A percentile compares a stretch with the other conserved stretches of the same genome.
phyloP scores from a whole-genome alignment of 2,888 invertebrate species.

The Drosophila stalkeri region DNA sequence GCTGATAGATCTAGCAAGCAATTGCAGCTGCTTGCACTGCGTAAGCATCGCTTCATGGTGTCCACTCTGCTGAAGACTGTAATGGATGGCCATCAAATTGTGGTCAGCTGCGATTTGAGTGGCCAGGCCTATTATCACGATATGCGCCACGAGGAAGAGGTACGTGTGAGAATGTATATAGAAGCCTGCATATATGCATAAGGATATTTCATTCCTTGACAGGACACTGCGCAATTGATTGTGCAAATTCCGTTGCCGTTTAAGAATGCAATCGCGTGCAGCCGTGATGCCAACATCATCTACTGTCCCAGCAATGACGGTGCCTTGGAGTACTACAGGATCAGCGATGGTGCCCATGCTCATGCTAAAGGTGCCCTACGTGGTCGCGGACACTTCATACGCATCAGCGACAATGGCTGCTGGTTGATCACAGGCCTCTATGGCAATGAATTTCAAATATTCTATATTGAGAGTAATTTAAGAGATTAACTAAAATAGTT shows the following conservation, averaged over 20 bases:
- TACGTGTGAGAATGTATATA: slow-evolving; percentile 24
- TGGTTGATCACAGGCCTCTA: slow-evolving; percentile 84
- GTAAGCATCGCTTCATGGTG: slow-evolving; percentile 82
- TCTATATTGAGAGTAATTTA: slow-evolving; percentile 54
- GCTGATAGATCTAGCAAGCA: slow-evolving; percentile 53
- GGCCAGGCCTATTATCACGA: slow-evolving; percentile 84
- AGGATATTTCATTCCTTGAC: neutral
- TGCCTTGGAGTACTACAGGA: slow-evolving; percentile 80
- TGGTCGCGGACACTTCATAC: slow-evolving; percentile 83
- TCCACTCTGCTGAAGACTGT: slow-evolving; percentile 71
- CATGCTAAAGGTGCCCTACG: slow-evolving; percentile 78
- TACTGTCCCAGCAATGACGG: slow-evolving; percentile 83
- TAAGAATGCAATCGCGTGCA: slow-evolving; percentile 82
- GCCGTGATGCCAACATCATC: slow-evolving; percentile 77
- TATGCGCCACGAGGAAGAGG: slow-evolving; percentile 74
- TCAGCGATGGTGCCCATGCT: slow-evolving; percentile 73
- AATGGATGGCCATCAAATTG: slow-evolving; percentile 65
- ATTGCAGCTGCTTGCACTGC: slow-evolving; percentile 70
- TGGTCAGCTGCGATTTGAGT: slow-evolving; percentile 84
- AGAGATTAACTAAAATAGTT: neutral
- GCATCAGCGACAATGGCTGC: slow-evolving; percentile 83
- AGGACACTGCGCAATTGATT: slow-evolving; percentile 79
- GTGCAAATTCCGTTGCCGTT: slow-evolving; percentile 84
- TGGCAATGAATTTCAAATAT: slow-evolving; percentile 83
- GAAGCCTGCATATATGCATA: neutral